Percentiles rank a stretch among this genome's conserved stretches.
These are phyloP conservation scores for Lasiommata megera DNA, from an alignment of 2,888 invertebrate genomes.

Conservation along the genomic window DNA sequence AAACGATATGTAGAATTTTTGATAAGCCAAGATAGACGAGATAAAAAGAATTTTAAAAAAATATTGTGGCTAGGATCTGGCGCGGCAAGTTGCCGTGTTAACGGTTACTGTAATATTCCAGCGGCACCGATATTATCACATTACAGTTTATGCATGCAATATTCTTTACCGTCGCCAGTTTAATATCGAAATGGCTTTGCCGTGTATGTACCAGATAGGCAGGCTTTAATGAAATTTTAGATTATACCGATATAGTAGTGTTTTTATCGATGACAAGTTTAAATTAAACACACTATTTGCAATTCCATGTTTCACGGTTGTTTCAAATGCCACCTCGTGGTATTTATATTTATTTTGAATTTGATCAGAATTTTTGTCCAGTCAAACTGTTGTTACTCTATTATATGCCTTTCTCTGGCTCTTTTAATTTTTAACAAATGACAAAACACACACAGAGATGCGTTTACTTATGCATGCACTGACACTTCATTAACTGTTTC, in stretches of 20 bases:
- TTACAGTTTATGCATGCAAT: slow-evolving; percentile 49
- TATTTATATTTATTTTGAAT: too few species aligned
- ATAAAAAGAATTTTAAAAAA: too few species aligned
- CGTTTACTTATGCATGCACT: too few species aligned
- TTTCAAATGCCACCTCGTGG: background rate
- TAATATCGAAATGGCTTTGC: slow-evolving; percentile 39
- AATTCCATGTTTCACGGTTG: background rate
- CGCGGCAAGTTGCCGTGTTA: slow-evolving; percentile 44
- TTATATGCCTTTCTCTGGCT: too few species aligned
- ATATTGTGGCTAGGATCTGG: background rate
- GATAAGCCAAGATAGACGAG: too few species aligned
- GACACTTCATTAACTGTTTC: too few species aligned
- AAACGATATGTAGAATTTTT: too few species aligned
- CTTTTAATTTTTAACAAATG: too few species aligned
- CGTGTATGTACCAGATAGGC: slow-evolving; percentile 43
- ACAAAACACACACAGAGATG: too few species aligned
- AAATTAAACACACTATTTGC: background rate
- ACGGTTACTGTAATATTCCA: slow-evolving; percentile 54
- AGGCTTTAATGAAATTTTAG: slow-evolving; percentile 13
- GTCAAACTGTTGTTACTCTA: too few species aligned
- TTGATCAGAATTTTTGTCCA: too few species aligned
- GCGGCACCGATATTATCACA: slow-evolving; percentile 50
- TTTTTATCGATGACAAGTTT: background rate
- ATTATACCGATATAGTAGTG: background rate
- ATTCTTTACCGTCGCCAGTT: slow-evolving; percentile 35